phyloP scores from a whole-genome alignment of 1,140 invertebrate genomes.

The Bombus confusus region DNA sequence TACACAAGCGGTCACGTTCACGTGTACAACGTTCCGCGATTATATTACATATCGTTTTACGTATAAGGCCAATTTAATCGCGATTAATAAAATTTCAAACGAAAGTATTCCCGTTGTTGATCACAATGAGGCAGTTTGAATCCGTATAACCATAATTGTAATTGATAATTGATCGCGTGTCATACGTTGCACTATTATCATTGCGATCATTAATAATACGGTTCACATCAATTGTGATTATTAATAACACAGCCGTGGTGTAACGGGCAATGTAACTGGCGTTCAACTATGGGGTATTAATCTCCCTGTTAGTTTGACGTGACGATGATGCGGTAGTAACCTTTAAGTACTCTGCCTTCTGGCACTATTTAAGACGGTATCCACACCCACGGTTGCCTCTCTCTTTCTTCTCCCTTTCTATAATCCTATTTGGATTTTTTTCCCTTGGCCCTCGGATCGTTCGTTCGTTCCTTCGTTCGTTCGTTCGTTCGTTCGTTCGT shows the following conservation, averaged over 20 bases:
- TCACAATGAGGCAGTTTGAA: neutral
- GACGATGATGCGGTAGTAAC: slow-evolving; percentile 77
- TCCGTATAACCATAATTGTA: slow-evolving; percentile 9
- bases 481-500: too few relatives aligned
- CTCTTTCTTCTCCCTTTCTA: slow-evolving; percentile 13
- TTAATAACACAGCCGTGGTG: slow-evolving; percentile 32
- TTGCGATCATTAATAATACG: slow-evolving; percentile 24
- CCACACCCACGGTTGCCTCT: slow-evolving; percentile 45
- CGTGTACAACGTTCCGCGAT: neutral
- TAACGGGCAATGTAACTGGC: slow-evolving; percentile 67
- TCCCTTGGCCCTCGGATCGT: neutral
- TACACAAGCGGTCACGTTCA: too few relatives aligned
- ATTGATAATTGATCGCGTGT: slow-evolving; percentile 38
- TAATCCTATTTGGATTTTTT: slow-evolving; percentile 32
- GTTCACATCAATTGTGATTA: slow-evolving; percentile 33
- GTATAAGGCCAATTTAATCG: neutral
- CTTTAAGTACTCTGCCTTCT: slow-evolving; percentile 63
- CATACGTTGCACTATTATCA: slow-evolving; percentile 11
- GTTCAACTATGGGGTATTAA: slow-evolving; percentile 76
- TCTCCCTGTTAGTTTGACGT: slow-evolving; percentile 73
- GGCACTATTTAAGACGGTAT: slow-evolving; percentile 47
- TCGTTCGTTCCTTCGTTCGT: neutral
- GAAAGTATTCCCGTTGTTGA: neutral
- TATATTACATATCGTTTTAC: neutral
- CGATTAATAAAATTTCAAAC: neutral